Evolutionary conservation across 2,113 vertebrate genomes (phyloP), one percentile per base, ranked within the genome.

Genomic region (Chionomys nivalis): DNA sequence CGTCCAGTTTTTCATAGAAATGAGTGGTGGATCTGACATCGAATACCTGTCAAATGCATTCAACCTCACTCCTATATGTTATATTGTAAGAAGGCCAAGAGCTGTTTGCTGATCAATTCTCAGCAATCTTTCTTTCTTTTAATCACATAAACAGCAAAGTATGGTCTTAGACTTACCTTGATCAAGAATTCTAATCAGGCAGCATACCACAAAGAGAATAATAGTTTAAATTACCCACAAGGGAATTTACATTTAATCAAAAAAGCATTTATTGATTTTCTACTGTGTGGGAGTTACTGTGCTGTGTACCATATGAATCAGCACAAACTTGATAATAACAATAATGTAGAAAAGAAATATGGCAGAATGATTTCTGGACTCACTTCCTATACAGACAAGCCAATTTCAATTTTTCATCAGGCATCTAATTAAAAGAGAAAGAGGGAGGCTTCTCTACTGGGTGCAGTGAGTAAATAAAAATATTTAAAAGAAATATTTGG

Each of bases 321-420:
- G 61, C 39, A 55, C 89, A 66, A 93, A 52, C 23, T 88, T 95
- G 83, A 68, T 93, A 93, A 47, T 96, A 90, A 96, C 93, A 96
- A 90, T 92, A 94, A 94, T 95, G 7, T 52, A 95, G 61, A 93
- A 93, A 97, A 93, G 52, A 96, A 95, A 92, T 97, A 95, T n/a
- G 79, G 23, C 33, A 90, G 33, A 55, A 72, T 66, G 36, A 16
- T 10, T 85, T 91, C 75, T 81, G 33, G 11, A 44, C 12, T 96
- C 82, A 92, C 5, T 93, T 94, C 36, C 90, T 78, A 6, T 65
- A 78, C 3, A 85, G 31, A 63, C 3, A 96, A 96, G 23, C 49
- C 75, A 92, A 96, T 94, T 96, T 81, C 75, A 68, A 77, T 96
- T 90, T 95, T 91, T 97, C 77, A 68, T 8, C 11, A 85, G 33